A percentile compares a stretch with the other conserved stretches of the same genome.
These are phyloP conservation scores for Austrofundulus limnaeus DNA, from an alignment of 2,113 vertebrate species.

Conservation along the genomic window DNA sequence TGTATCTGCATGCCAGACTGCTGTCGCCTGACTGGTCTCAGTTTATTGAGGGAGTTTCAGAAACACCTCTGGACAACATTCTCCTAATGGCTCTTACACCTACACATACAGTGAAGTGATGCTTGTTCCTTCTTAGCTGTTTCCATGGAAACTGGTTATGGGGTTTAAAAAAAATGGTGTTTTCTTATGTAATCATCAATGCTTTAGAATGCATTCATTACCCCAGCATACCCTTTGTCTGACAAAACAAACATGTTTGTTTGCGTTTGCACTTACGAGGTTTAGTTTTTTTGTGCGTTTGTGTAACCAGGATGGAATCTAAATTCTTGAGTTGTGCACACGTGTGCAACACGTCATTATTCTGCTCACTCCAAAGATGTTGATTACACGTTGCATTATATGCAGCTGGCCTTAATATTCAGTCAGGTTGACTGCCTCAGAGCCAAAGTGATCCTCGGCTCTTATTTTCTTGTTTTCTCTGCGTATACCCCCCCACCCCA, in stretches of 20 bases:
- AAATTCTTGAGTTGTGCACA: conserved; percentile 33
- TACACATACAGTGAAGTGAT: conserved; percentile 60
- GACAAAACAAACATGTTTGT: conserved; percentile 4
- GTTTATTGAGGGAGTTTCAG: conserved; percentile 54
- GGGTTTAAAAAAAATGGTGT: conserved; percentile 54
- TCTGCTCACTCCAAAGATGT: conserved; percentile 25
- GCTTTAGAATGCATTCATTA: conserved; percentile 57
- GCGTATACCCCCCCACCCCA: background rate
- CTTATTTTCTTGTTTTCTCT: conserved; percentile 1
- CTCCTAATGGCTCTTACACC: conserved; percentile 63
- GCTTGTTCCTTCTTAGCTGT: conserved; percentile 68
- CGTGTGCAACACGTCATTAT: conserved; percentile 2
- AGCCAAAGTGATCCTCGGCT: conserved; percentile 30
- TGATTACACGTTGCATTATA: conserved; percentile 36
- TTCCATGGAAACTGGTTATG: conserved; percentile 76
- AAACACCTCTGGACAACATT: conserved; percentile 60
- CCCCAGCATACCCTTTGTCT: conserved; percentile 31
- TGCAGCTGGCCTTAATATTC: conserved; percentile 54
- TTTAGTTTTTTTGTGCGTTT: conserved; percentile 29
- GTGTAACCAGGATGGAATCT: conserved; percentile 45
- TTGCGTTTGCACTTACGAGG: conserved; percentile 1
- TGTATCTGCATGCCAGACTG: conserved; percentile 41
- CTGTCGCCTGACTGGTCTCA: conserved; percentile 47
- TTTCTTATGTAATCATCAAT: conserved; percentile 69
- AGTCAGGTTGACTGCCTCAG: conserved; percentile 20